Conservation (phyloP, 2,797 vertebrate genomes). For the Harpagifer antarcticus region DNA sequence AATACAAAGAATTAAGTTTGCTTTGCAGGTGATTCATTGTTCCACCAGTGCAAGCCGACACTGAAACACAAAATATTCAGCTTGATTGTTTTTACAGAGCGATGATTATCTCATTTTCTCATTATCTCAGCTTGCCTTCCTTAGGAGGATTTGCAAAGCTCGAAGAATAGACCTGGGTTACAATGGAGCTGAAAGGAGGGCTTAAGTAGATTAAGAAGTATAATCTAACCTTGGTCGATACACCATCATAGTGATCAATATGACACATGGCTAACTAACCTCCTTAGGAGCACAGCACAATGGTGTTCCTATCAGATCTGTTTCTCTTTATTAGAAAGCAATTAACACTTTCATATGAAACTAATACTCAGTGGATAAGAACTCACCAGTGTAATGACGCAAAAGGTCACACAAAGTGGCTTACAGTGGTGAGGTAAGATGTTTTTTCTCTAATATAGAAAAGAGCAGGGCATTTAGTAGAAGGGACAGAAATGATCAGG, state of each 20-base stretch:
- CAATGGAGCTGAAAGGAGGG: conserved; percentile 29
- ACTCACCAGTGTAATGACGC: conserved; percentile 25
- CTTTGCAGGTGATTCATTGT: conserved; percentile 23
- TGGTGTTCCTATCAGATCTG: conserved; percentile 38
- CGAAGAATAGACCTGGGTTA: conserved; percentile 13
- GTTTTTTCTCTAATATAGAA: conserved; percentile 16
- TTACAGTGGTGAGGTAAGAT: conserved; percentile 22
- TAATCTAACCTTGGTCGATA: conserved; percentile 56
- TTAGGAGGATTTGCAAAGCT: conserved; percentile 8
- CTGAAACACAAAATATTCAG: conserved; percentile 41
- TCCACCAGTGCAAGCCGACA: conserved; percentile 24
- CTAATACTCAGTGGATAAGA: conserved; percentile 24
- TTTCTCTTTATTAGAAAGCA: conserved; percentile 57
- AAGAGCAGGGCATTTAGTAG: conserved; percentile 20
- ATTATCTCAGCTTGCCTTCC: conserved; percentile 21
- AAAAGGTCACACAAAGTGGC: conserved; percentile 32
- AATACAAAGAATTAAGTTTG: conserved; percentile 24
- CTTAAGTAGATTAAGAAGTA: conserved; percentile 52
- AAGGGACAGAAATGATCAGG: conserved; percentile 10
- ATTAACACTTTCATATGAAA: conserved; percentile 45
- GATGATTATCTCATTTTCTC: conserved; percentile 35
- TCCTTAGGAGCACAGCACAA: conserved; percentile 39
- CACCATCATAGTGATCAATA: conserved; percentile 60
- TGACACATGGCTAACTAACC: conserved; percentile 46
- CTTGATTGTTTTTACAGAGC: conserved; percentile 37